Base-by-base conservation (phyloP, 2,888 invertebrate genomes). In the Rugalucina vietnamica region DNA sequence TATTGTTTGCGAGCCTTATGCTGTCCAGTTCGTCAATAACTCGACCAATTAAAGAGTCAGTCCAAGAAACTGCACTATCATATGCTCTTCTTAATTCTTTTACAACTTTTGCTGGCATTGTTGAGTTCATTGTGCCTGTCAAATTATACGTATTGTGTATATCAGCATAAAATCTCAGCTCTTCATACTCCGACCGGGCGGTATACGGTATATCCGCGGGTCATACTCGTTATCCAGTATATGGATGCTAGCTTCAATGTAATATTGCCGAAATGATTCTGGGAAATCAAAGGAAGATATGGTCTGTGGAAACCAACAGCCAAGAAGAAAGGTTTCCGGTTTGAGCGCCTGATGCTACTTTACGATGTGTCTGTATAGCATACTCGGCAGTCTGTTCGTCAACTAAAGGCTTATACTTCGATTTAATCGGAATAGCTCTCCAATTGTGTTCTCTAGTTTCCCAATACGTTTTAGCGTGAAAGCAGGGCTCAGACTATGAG, bases 231-330 rank as follows among this genome's bases (percentile, higher is more conserved):
- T 88, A 3, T 76, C 49, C 81, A 70, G 77, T n/a, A 70, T 1
- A 49, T 10, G 14, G 5, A 76, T 69, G 27, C 76, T n/a, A 21
- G 57, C 72, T 39, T 36, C 36, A 8, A 88, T 88, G n/a, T n/a
- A 88, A 95, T 95, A 95, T 97, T 97, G 95, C 88, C 97, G 95
- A 95, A 97, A 98, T 93, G 96, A 95, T 86, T 95, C 93, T 0
- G 98, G 98, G 95, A 97, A 97, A 92, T 97, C 98, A 18, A 98
- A 95, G 98, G 98, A 90, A 98, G 96, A 91, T 98, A 98, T 1
- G 98, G 98, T 93, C 98, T 98, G 93, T 98, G 97, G 93, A 97
- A 97, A 0, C 98, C 98, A 90, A 98, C 96, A 1, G 97, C 97
- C 54, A 98, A 94, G 89, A 98, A 97, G 93, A 96, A 97, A 12